These are phyloP conservation scores for Polymixis lichenea DNA, from an alignment of 2,888 invertebrate genomes.

Conservation along the genomic window DNA sequence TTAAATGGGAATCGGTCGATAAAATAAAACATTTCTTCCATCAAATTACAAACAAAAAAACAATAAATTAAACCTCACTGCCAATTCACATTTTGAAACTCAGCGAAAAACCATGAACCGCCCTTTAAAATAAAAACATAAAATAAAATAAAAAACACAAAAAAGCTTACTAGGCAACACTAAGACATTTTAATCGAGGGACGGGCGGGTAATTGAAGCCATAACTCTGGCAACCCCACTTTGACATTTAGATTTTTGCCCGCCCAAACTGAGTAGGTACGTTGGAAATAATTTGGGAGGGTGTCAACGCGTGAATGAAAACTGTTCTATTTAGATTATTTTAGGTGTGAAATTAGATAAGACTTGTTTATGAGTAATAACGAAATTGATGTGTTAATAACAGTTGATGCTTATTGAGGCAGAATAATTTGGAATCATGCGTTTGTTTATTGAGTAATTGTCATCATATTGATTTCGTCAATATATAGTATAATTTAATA, in stretches of 20 bases:
- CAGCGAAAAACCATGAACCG: constrained; percentile 71
- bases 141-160: constrained; percentile 70
- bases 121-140: constrained; percentile 73
- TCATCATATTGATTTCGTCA: not conserved
- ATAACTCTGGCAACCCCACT: constrained; percentile 89
- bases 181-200: constrained; percentile 89
- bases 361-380: constrained; percentile 34
- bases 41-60: not conserved
- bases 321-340: constrained; percentile 53
- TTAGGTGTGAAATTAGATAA: constrained; percentile 50
- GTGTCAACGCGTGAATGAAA: constrained; percentile 71
- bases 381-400: not conserved
- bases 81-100: constrained; percentile 43
- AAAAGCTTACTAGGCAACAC: constrained; percentile 77
- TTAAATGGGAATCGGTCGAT: not conserved
- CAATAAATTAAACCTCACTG: constrained; percentile 22
- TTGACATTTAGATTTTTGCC: constrained; percentile 89
- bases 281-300: constrained; percentile 79
- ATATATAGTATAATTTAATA: too few species aligned
- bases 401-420: not conserved
- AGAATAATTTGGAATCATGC: too few species aligned
- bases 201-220: constrained; percentile 86
- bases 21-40: not conserved
- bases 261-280: constrained; percentile 80
- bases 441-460: too few species aligned